A percentile compares a stretch with the other conserved stretches of the same genome.
phyloP scores from a whole-genome alignment of 92 coral and sea anemone species.

The Pocillopora meandrina region DNA sequence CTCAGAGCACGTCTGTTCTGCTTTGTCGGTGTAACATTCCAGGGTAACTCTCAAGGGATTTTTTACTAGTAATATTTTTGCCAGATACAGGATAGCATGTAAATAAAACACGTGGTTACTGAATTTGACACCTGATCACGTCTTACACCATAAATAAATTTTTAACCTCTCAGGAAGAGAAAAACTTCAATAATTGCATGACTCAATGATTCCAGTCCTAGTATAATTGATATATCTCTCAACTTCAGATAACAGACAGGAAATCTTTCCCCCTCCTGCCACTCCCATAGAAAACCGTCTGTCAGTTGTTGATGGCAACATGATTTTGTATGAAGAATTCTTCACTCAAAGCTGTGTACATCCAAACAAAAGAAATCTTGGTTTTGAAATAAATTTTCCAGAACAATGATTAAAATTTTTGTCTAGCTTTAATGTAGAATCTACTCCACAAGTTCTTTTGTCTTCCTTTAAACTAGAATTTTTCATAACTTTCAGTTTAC shows the following conservation, averaged over 20 bases:
- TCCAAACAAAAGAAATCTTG: not conserved
- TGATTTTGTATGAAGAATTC: not conserved
- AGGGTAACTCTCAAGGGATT: not conserved
- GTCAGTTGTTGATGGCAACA: conserved; percentile 12
- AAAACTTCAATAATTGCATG: not conserved
- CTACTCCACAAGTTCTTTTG: too few species aligned
- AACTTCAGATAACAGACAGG: too few species aligned
- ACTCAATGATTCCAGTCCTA: too few species aligned
- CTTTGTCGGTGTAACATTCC: not conserved
- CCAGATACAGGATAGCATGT: not conserved
- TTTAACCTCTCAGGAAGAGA: not conserved
- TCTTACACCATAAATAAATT: not conserved
- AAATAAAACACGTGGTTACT: not conserved
- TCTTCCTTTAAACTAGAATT: too few species aligned
- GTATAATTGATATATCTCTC: too few species aligned
- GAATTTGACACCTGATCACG: not conserved
- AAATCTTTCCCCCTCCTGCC: not conserved
- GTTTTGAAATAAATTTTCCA: not conserved
- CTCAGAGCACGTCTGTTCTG: not conserved
- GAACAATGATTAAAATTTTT: not conserved
- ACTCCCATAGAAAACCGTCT: not conserved
- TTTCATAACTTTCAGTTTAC: too few species aligned
- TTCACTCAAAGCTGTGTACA: not conserved
- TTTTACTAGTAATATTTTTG: not conserved
- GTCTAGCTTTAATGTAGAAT: not conserved